Evolutionary conservation across 2,113 vertebrate species (phyloP), one percentile per base, ranked within the genome.

Genomic region (Coregonus clupeaformis): DNA sequence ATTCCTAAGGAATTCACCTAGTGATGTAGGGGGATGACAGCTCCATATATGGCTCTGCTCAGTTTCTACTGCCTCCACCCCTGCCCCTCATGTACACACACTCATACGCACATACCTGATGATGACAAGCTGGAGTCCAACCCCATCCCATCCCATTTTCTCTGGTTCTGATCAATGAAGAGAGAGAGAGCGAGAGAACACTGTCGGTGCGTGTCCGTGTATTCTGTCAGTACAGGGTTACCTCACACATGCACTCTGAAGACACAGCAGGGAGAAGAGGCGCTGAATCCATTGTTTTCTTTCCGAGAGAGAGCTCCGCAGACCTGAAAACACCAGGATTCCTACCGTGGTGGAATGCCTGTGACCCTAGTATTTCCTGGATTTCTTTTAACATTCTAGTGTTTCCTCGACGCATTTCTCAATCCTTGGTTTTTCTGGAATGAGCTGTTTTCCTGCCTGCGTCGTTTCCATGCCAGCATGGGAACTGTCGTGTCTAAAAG

Each of bases 401-500:
- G 36, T 42, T 42, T 42, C 67, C 60, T 7, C 32, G 74, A 72
- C 82, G 78, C 81, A 75, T 85, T 81, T 69, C 74, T 80, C 52
- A 73, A 20, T 82, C 78, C 62, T 18, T 69, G 79, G 76, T 36
- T 72, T 12, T 72, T 87, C 79, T 90, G 93, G 91, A 89, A 93
- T 93, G 93, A 91, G 76, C 89, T 57, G 87, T 75, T 85, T 90
- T 71, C 63, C 79, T 32, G 75, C 77, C 85, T 78, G 84, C 91
- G 89, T 84, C 70, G 91, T 89, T 86, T 91, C 91, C 91, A 89
- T 90, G 87, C 85, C 93, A 96, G 94, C 91, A 98, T 98, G 97
- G 97, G 96, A 93, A 95, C 95, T 84, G 95, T 95, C 86, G 96
- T 93, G 90, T 98, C 97, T 94, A 96, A 95, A 91, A 95, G 95